Evolutionary conservation across 1,140 invertebrate species (phyloP).

Genomic region (Meloidogyne chitwoodi): DNA sequence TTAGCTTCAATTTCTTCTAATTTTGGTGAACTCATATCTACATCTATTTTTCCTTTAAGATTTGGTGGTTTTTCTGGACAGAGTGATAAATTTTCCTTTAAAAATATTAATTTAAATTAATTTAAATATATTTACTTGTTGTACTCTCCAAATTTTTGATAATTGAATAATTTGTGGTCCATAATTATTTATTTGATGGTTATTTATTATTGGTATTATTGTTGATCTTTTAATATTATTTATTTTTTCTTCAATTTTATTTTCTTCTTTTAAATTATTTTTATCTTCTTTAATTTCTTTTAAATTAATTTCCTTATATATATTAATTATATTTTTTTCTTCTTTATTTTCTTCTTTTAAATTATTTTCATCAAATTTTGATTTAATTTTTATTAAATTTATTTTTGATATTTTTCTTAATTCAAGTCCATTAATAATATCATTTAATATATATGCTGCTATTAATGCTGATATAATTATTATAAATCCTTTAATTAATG

Average conservation of each 20-base stretch:
- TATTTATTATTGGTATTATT: neutral
- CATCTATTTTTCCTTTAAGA: constrained; percentile 1
- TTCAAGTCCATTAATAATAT: neutral
- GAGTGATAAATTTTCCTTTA: neutral
- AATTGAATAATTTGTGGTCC: neutral
- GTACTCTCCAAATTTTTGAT: neutral
- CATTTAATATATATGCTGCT: neutral
- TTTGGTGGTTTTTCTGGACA: constrained; percentile 5
- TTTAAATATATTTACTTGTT: neutral
- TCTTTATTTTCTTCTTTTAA: neutral
- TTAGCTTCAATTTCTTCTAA: constrained; percentile 1
- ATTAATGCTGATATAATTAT: neutral
- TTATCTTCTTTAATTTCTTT: no score
- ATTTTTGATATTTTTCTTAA: neutral
- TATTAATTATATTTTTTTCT: neutral
- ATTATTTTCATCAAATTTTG: neutral
- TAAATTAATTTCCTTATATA: no score
- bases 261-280: neutral
- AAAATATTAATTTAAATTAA: neutral
- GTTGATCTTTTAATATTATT: neutral
- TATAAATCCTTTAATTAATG: neutral
- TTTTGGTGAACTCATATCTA: neutral
- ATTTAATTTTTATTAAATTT: neutral
- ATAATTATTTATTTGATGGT: neutral
- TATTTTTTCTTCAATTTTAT: neutral